These are phyloP conservation scores for Poeciliopsis gracilis DNA, from an alignment of 2,797 vertebrate species.

Conservation along the genomic window DNA sequence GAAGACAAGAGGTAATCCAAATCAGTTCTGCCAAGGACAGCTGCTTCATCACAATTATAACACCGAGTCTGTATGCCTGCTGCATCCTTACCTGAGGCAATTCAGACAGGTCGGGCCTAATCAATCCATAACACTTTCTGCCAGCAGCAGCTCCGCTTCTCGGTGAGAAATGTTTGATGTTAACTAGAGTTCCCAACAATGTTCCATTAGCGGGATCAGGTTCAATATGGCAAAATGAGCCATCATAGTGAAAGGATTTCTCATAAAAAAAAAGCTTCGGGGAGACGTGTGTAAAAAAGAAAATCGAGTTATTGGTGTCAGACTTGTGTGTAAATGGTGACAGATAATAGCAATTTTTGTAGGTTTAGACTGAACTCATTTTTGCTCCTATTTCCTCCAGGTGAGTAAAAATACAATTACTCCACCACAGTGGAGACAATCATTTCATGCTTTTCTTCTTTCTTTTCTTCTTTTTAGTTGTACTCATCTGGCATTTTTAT, in stretches of 20 bases:
- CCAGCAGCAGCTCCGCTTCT: constrained; percentile 22
- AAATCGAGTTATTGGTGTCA: constrained; percentile 69
- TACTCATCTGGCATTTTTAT: constrained; percentile 31
- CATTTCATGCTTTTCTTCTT: constrained; percentile 32
- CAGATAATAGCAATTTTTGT: constrained; percentile 72
- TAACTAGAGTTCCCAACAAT: constrained; percentile 44
- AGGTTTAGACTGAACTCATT: constrained; percentile 57
- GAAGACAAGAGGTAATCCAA: constrained; percentile 75
- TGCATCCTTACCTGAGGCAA: constrained; percentile 58
- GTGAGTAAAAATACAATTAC: constrained; percentile 63
- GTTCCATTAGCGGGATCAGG: constrained; percentile 55
- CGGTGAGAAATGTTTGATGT: constrained; percentile 53
- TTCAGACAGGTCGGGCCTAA: constrained; percentile 58
- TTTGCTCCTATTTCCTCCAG: constrained; percentile 60
- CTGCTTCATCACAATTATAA: constrained; percentile 81
- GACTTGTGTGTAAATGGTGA: constrained; percentile 70
- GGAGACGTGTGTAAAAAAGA: constrained; percentile 37
- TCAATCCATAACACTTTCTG: constrained; percentile 52
- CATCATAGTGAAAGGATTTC: constrained; percentile 60
- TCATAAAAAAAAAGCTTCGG: constrained; percentile 53
- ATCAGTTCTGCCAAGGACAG: constrained; percentile 72
- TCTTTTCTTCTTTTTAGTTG: constrained; percentile 3
- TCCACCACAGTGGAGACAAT: constrained; percentile 50
- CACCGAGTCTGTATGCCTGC: constrained; percentile 54
- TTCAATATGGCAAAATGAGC: constrained; percentile 52